Base-by-base conservation (phyloP, 2,797 vertebrate species). In the Acipenser transmontanus region DNA sequence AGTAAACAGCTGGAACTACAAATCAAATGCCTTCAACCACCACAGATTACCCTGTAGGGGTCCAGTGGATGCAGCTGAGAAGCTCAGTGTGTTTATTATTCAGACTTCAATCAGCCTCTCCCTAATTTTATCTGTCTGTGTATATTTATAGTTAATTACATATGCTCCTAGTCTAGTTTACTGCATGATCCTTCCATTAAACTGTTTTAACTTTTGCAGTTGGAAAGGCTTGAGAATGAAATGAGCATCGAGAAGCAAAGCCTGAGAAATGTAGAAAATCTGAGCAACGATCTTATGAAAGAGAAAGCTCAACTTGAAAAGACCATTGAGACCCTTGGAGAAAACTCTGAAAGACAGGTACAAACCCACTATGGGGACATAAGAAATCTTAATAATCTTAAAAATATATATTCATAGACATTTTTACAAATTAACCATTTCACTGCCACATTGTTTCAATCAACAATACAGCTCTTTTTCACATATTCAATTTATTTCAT, bases 281-380 rank as follows among this genome's bases (percentile, higher is more conserved):
- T 97, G 75, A 95, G 91, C 68, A 92, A 92, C 10, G 97, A 98
- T 81, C 83, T 98, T 82, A 91, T 96, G 93, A 99, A 97, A 81
- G 96, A 98, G 75, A 99, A 99, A 76, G 89, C 90, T 48, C 89
- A 97, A 70, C 92, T 99, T 81, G 94, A 99, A 87, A 97, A 95
- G 76, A 92, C 91, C 4, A 88, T 99, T 70, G 95, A 98, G 84
- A 91, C 89, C 0, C 89, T 98, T 48, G 76, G 87, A 69, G 96
- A 98, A 82, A 98, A 96, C 85, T 95, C 95, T 0, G 96, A 98
- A 75, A 90, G 95, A 90, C 96, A 98, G 91, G 96, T 97, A 76
- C 79, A 78, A 34, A 34, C 13, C 12, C 50, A 8, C 47, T 8
- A 72, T 11, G 47, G 62, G 66, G 34, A 34, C 34, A 34, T 4